A percentile compares a stretch with the other conserved stretches of the same genome.
Evolutionary conservation across 2,888 invertebrate species (phyloP).

Genomic region (Oscheius sp.): DNA sequence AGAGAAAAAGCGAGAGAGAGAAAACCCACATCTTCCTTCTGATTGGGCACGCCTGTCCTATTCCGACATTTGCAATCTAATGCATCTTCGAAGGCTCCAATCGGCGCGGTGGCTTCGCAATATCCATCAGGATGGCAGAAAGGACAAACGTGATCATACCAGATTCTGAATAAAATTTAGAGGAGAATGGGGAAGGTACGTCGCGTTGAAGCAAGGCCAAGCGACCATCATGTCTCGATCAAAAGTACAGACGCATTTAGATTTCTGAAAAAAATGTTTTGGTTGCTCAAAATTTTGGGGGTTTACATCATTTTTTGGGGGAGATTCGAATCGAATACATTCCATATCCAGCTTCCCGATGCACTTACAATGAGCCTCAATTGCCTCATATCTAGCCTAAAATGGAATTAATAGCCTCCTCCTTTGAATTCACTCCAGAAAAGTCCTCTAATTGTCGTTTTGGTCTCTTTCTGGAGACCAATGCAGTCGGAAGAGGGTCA

Average conservation of each 20-base stretch:
- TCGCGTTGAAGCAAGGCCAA: constrained; percentile 59
- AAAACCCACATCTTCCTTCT: constrained; percentile 41
- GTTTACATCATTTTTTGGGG: constrained; percentile 48
- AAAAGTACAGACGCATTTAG: constrained; percentile 59
- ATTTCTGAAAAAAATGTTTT: constrained; percentile 34
- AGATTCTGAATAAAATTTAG: constrained; percentile 41
- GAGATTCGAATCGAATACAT: constrained; percentile 58
- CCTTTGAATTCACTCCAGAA: background rate
- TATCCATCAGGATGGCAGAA: constrained; percentile 52
- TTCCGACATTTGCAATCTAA: constrained; percentile 57
- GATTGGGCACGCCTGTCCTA: constrained; percentile 33
- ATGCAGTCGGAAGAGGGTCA: background rate
- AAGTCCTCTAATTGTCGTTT: constrained; percentile 7
- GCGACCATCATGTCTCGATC: constrained; percentile 50
- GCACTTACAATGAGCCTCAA: constrained; percentile 61
- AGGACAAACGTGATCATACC: constrained; percentile 59
- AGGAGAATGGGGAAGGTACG: constrained; percentile 29
- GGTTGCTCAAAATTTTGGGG: background rate
- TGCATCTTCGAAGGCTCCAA: constrained; percentile 30
- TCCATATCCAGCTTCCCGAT: constrained; percentile 59
- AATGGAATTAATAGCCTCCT: background rate
- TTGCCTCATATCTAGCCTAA: constrained; percentile 46
- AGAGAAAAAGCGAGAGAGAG: background rate
- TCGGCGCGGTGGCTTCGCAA: constrained; percentile 43
- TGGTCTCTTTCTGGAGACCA: too few relatives aligned